A percentile compares a stretch with the other conserved stretches of the same genome.
Evolutionary conservation across 2,797 vertebrate genomes (phyloP).

Genomic region (Denticeps clupeoides): DNA sequence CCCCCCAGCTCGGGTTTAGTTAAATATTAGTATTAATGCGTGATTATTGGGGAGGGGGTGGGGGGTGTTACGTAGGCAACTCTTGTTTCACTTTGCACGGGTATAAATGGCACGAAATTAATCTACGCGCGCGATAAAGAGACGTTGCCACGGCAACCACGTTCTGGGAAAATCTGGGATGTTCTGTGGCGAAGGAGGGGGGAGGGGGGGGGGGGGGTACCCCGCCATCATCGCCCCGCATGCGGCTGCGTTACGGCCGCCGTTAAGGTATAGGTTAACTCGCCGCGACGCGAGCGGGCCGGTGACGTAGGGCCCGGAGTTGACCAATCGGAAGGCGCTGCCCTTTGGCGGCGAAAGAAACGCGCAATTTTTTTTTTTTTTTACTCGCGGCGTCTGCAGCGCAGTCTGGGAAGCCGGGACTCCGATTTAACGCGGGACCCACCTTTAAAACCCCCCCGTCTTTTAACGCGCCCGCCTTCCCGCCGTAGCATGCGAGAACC

Average conservation of each 20-base stretch:
- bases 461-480: constrained; percentile 73
- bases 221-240: constrained; percentile 57
- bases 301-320: constrained; percentile 88
- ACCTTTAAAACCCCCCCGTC: constrained; percentile 86
- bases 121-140: too few species aligned
- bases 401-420: constrained; percentile 85
- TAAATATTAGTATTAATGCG: too few species aligned
- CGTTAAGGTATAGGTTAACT: constrained; percentile 81
- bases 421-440: constrained; percentile 93
- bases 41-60: too few species aligned
- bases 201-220: too few species aligned
- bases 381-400: constrained; percentile 90
- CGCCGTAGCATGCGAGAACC: constrained; percentile 63
- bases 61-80: too few species aligned
- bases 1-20: too few species aligned
- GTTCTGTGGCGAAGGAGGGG: too few species aligned
- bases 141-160: too few species aligned
- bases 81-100: too few species aligned
- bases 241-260: constrained; percentile 54
- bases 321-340: constrained; percentile 96
- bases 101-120: too few species aligned
- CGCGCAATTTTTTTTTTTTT: too few species aligned
- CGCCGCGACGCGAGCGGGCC: constrained; percentile 66
- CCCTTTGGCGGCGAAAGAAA: constrained; percentile 97
- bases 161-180: constrained; percentile 52